Conservation (phyloP, 2,113 vertebrate genomes). For the Pao palembangensis region DNA sequence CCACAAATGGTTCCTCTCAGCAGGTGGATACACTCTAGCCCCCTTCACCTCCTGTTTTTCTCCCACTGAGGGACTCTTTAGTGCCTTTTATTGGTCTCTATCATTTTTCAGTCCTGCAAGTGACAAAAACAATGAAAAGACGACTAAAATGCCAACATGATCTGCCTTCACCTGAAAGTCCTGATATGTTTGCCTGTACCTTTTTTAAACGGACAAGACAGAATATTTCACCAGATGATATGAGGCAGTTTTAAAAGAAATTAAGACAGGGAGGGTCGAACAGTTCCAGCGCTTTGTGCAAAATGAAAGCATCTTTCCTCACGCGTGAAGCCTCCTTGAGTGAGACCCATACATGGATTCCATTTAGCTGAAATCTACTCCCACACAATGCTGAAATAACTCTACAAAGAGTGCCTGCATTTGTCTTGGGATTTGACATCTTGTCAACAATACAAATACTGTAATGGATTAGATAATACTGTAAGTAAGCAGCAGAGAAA, state of each 20-base stretch:
- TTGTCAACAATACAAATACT: constrained; percentile 16
- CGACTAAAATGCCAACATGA: neutral
- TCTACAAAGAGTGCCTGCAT: neutral
- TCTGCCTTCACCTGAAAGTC: constrained; percentile 8
- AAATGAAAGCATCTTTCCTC: constrained; percentile 9
- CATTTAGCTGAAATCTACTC: constrained; percentile 9
- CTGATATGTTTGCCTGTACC: neutral
- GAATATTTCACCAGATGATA: too few species aligned
- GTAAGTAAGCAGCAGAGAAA: neutral
- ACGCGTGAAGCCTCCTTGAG: neutral
- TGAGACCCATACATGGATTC: constrained; percentile 12
- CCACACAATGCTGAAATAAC: constrained; percentile 1
- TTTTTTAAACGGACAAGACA: too few species aligned
- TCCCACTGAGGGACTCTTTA: constrained; percentile 39
- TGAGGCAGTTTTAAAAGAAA: too few species aligned
- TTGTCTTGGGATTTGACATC: constrained; percentile 13
- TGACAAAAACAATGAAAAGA: constrained; percentile 1
- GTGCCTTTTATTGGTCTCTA: constrained; percentile 32
- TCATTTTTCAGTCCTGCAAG: constrained; percentile 27
- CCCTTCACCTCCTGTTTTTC: constrained; percentile 25
- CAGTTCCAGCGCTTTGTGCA: neutral
- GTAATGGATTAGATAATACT: constrained; percentile 17
- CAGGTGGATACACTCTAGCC: constrained; percentile 26
- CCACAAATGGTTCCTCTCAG: constrained; percentile 35
- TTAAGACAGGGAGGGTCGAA: too few species aligned